Conservation (phyloP, 2,888 invertebrate genomes). For the Mechanitis mazaeus region DNA sequence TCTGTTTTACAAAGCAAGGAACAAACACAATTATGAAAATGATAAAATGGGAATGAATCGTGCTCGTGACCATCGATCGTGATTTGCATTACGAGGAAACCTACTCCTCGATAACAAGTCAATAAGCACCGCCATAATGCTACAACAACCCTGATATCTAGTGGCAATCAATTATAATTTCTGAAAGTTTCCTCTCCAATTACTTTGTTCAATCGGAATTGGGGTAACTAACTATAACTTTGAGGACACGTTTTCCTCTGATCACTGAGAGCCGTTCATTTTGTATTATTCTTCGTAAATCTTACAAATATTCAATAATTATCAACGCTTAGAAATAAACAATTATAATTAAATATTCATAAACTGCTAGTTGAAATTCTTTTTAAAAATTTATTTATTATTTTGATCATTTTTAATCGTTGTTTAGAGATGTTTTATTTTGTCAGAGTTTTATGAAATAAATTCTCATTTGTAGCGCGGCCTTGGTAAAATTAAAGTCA, state of each 20-base stretch:
- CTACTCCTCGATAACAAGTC: constrained; percentile 13
- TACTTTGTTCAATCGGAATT: constrained; percentile 13
- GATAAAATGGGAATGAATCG: constrained; percentile 17
- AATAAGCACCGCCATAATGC: constrained; percentile 10
- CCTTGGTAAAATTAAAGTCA: constrained; percentile 47
- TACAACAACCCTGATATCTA: constrained; percentile 5
- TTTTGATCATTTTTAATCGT: too few relatives aligned
- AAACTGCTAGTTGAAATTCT: too few relatives aligned
- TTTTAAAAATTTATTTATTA: too few relatives aligned
- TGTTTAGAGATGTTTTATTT: constrained; percentile 13
- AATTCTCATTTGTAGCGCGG: constrained; percentile 36
- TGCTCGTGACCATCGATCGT: constrained; percentile 20
- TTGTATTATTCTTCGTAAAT: constrained; percentile 15
- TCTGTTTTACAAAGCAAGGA: neutral
- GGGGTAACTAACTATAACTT: constrained; percentile 23
- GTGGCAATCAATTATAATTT: constrained; percentile 26
- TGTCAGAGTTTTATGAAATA: constrained; percentile 41
- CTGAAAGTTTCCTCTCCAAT: constrained; percentile 23
- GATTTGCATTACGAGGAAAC: constrained; percentile 11
- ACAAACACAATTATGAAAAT: constrained; percentile 9
- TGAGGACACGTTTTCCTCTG: constrained; percentile 36
- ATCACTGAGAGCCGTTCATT: constrained; percentile 28
- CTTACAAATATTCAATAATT: too few relatives aligned
- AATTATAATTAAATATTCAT: too few relatives aligned
- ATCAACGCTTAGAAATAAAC: too few relatives aligned